A percentile compares a stretch with the other conserved stretches of the same genome.
These are phyloP conservation scores for Carettochelys insculpta DNA, from an alignment of 2,113 vertebrate genomes.

Conservation along the genomic window DNA sequence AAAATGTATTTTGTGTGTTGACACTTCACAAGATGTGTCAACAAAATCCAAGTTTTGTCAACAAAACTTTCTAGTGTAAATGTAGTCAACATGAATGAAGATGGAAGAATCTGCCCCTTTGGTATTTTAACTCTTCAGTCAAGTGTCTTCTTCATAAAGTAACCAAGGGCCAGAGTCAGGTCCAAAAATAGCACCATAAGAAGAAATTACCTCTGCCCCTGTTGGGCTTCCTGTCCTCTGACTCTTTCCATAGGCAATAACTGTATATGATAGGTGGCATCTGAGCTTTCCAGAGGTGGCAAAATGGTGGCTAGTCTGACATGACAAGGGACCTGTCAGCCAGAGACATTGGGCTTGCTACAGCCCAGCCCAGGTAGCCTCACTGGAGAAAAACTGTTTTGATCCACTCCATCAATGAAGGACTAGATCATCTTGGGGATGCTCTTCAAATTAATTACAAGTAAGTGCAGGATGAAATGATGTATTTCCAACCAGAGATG, in stretches of 20 bases:
- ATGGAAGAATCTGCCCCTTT: not conserved
- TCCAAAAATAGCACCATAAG: not conserved
- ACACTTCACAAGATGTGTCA: too few species aligned
- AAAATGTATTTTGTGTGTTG: too few species aligned
- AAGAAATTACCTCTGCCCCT: not conserved
- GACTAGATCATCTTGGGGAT: not conserved
- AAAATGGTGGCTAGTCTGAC: not conserved
- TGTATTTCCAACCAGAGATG: not conserved
- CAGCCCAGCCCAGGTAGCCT: not conserved
- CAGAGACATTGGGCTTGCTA: not conserved
- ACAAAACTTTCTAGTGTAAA: too few species aligned
- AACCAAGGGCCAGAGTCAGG: not conserved
- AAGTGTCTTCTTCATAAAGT: not conserved
- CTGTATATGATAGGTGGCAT: not conserved
- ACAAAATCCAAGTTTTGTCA: too few species aligned
- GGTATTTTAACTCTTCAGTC: not conserved
- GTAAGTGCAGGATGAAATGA: not conserved
- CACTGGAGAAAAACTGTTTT: not conserved
- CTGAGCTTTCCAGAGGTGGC: rapidly evolving
- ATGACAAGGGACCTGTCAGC: not conserved
- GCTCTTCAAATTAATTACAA: not conserved
- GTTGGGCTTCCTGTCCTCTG: not conserved
- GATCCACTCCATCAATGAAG: not conserved
- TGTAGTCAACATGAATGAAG: not conserved
- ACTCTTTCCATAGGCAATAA: not conserved